These are phyloP conservation scores for Scaptomyza parva DNA, from an alignment of 2,888 invertebrate genomes.

Conservation along the genomic window DNA sequence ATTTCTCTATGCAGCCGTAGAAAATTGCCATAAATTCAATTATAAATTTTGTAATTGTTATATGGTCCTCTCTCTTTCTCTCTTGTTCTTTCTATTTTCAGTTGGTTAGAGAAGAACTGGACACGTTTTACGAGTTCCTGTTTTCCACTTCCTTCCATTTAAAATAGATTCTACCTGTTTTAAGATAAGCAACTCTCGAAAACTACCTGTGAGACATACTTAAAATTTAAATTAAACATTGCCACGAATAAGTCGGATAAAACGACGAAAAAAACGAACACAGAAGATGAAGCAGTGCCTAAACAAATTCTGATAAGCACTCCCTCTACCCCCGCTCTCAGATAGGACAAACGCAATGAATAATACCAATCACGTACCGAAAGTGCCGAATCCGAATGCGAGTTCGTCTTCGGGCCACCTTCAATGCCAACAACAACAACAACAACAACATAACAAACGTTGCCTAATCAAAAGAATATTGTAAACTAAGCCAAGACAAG, in stretches of 20 bases:
- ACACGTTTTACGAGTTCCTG: conserved; percentile 34
- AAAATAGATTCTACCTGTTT: conserved; percentile 65
- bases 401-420: conserved; percentile 39
- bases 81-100: not conserved
- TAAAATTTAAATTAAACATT: conserved; percentile 77
- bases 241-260: conserved; percentile 27
- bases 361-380: conserved; percentile 80
- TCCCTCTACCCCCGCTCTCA: not conserved
- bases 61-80: conserved; percentile 2
- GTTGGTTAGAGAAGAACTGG: conserved; percentile 19
- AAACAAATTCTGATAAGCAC: conserved; percentile 75
- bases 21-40: conserved; percentile 70
- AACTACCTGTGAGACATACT: conserved; percentile 69
- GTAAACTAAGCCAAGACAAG: conserved; percentile 75
- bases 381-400: conserved; percentile 1
- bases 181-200: conserved; percentile 52
- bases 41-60: conserved; percentile 52
- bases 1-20: conserved; percentile 47
- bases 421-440: conserved; percentile 30
- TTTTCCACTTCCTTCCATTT: conserved; percentile 52
- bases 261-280: conserved; percentile 10
- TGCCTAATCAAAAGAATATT: conserved; percentile 74
- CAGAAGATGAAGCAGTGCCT: conserved; percentile 50
- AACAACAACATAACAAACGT: conserved; percentile 3
- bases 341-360: conserved; percentile 69